Percentiles rank a stretch among this genome's conserved stretches.
These are phyloP conservation scores for Acromyrmex heyeri DNA, from an alignment of 1,140 invertebrate species.

Conservation along the genomic window DNA sequence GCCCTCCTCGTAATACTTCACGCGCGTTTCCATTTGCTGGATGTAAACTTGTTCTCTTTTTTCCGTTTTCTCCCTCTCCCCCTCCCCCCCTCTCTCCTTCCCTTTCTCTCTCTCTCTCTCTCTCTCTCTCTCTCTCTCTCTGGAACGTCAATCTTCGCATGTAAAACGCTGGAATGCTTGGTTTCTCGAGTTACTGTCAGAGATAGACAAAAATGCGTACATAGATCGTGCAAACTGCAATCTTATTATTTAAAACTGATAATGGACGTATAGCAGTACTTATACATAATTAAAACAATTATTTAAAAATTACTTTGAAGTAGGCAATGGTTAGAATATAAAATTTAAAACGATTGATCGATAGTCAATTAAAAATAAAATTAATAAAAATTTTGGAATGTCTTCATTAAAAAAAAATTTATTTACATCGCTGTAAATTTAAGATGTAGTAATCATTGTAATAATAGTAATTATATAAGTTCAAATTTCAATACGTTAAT, in stretches of 20 bases:
- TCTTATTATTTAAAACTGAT: slow-evolving; percentile 32
- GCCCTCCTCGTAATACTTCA: slow-evolving; percentile 78
- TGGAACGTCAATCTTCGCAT: background rate
- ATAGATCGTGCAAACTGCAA: background rate
- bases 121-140: background rate
- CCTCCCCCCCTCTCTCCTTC: background rate
- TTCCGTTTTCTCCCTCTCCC: background rate
- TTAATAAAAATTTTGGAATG: background rate
- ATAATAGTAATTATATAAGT: background rate
- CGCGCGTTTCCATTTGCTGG: slow-evolving; percentile 81
- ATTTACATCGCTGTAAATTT: background rate
- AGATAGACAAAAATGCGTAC: background rate
- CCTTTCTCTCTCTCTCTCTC: background rate
- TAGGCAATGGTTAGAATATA: background rate
- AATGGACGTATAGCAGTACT: background rate
- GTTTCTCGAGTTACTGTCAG: background rate
- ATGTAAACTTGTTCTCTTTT: slow-evolving; percentile 75
- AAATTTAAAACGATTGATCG: slow-evolving; percentile 3
- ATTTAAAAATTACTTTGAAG: background rate
- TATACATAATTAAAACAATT: background rate
- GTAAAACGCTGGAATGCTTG: background rate
- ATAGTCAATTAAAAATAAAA: background rate
- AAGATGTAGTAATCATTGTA: background rate
- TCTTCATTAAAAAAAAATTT: background rate
- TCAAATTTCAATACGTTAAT: background rate